Evolutionary conservation across 2,797 vertebrate genomes (phyloP).

Genomic region (Eulemur albifrons): DNA sequence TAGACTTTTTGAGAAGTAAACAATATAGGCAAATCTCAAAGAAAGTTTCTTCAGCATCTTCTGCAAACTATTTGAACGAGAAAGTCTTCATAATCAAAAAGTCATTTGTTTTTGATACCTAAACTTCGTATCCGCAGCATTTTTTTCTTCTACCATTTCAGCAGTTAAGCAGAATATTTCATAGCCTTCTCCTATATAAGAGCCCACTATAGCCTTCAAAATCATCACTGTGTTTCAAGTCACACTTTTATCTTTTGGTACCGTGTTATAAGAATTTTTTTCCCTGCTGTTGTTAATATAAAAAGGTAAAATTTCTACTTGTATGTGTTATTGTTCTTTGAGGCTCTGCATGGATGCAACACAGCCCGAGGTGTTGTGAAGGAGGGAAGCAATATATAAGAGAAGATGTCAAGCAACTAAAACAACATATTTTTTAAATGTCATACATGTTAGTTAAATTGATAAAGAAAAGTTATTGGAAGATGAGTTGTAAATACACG

Average conservation of each 20-base stretch:
- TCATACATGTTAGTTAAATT: not conserved
- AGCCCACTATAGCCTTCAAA: not conserved
- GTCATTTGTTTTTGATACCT: not conserved
- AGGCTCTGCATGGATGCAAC: too few relatives aligned
- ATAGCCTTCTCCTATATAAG: not conserved
- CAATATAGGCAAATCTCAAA: not conserved
- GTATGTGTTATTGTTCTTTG: not conserved
- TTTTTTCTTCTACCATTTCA: not conserved
- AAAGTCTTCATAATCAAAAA: not conserved
- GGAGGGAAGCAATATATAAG: not conserved
- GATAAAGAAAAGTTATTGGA: not conserved
- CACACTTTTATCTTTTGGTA: not conserved
- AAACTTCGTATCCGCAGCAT: not conserved
- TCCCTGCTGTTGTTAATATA: not conserved
- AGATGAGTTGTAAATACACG: not conserved
- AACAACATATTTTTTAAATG: not conserved
- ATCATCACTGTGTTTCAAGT: not conserved
- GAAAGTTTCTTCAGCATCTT: not conserved
- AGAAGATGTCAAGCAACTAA: not conserved
- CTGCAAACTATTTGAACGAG: not conserved
- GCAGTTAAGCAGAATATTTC: not conserved
- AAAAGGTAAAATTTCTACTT: not conserved
- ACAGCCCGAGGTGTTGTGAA: not conserved
- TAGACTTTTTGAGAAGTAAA: not conserved
- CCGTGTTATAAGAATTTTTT: not conserved